Percentiles rank a stretch among this genome's conserved stretches.
Conservation (phyloP, 2,797 vertebrate genomes). For the Chrysocyon brachyurus region DNA sequence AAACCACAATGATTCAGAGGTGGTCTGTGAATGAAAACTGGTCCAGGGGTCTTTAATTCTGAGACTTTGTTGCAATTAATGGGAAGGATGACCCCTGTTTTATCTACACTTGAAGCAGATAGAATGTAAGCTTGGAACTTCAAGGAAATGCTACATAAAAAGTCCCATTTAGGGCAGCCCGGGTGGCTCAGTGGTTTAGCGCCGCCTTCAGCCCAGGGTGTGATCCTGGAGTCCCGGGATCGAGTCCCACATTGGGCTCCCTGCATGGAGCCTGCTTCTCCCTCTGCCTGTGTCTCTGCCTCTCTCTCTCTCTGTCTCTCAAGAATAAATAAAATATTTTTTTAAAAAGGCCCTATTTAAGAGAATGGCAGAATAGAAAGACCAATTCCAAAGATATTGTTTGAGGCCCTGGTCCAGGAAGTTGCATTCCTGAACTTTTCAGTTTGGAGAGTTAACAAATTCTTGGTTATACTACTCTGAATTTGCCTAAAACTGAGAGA, state of each 20-base stretch:
- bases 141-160: background rate
- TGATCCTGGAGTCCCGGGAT: no score
- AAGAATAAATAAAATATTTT: no score
- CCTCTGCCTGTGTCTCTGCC: no score
- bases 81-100: background rate
- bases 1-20: background rate
- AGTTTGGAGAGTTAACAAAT: slow-evolving; percentile 6
- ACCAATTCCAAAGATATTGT: background rate
- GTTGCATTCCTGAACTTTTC: background rate
- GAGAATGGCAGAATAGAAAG: background rate
- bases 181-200: no score
- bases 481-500: slow-evolving; percentile 11
- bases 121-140: background rate
- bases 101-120: background rate
- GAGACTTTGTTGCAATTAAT: background rate
- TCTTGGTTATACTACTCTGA: background rate
- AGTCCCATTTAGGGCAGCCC: background rate
- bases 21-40: background rate
- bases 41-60: background rate
- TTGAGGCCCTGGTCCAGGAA: background rate
- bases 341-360: background rate
- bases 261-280: no score
- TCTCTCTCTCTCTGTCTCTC: no score
- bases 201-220: no score
- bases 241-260: no score